phyloP scores from a whole-genome alignment of 1,140 invertebrate species.

The Pseudomyrmex cubaensis region DNA sequence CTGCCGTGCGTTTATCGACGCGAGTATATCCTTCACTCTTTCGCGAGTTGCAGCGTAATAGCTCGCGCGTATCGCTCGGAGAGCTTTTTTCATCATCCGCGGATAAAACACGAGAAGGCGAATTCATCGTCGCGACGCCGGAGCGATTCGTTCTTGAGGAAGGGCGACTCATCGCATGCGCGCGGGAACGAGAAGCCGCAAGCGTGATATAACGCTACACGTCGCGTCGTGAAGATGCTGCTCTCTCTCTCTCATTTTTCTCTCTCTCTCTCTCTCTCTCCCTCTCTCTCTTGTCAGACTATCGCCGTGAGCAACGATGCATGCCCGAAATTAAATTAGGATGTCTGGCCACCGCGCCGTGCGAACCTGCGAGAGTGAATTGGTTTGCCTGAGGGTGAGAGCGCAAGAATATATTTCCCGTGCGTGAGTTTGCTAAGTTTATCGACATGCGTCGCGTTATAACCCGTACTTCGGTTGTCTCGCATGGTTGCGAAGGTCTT shows the following conservation, averaged over 20 bases:
- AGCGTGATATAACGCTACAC: not conserved
- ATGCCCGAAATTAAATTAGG: conserved; percentile 57
- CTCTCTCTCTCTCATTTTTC: too few relatives aligned
- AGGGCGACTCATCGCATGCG: not conserved
- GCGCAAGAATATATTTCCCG: conserved; percentile 18
- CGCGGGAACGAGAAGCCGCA: conserved; percentile 29
- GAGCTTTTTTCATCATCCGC: conserved; percentile 24
- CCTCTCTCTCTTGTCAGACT: not conserved
- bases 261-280: too few relatives aligned
- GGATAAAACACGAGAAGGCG: not conserved
- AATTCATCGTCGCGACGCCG: not conserved
- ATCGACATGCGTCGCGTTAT: conserved; percentile 39
- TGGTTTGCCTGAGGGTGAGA: conserved; percentile 28
- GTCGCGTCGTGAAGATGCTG: conserved; percentile 16
- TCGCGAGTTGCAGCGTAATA: conserved; percentile 3
- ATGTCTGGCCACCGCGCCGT: conserved; percentile 42
- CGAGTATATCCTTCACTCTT: not conserved
- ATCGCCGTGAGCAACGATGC: conserved; percentile 53
- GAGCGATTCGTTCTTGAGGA: conserved; percentile 36
- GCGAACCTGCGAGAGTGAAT: conserved; percentile 38
- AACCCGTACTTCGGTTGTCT: conserved; percentile 4
- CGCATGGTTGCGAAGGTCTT: not conserved
- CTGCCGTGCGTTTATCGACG: conserved; percentile 13
- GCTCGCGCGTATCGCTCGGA: not conserved
- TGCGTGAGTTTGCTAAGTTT: conserved; percentile 49